Base-by-base conservation (phyloP, 2,888 invertebrate species). In the Quadroppia sp. region DNA sequence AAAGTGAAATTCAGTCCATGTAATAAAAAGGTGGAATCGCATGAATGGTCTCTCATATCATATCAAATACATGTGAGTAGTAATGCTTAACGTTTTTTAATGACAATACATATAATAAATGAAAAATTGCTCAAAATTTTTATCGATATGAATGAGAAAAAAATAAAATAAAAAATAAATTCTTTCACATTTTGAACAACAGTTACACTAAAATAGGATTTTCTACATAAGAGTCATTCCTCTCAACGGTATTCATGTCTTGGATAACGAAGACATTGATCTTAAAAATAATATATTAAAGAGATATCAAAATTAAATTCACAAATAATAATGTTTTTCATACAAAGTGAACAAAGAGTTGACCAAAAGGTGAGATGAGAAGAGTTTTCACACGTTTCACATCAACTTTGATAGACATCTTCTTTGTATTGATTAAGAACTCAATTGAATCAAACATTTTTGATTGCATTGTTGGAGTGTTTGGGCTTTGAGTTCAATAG, bases 371-470 rank as follows among this genome's bases (percentile, higher is more conserved):
- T 20, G 50, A 50, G 50, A 50, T 4, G 20, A 20, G 20, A 50
- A n/a, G n/a, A 50, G 50, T 50, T 4, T 50, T 50, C 15, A 50
- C 50, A 50, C 50, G 20, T 50, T 50, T 50, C n/a, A 50, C 50
- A 20, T 50, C 50, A 50, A 20, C 50, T n/a, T 50, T 20, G 50
- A n/a, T n/a, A 50, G 50, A 50, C 15, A 20, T 50, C 17, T 50
- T 50, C 50, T n/a, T 50, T 50, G 20, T 50, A 50, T 50, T 50
- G 50, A 50, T 50, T 50, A n/a, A 50, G 50, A 50, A 50, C n/a
- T 50, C 50, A 50, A 50, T 50, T n/a, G 50, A 50, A 50, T 11
- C 50, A 50, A 50, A 50, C 50, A 50, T 50, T 50, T 50, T 50
- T 50, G 15, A 4, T 36, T 36, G 20, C 20, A 50, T 50, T 50